Conservation (phyloP, 2,888 invertebrate genomes). For the Epiblema foenella region DNA sequence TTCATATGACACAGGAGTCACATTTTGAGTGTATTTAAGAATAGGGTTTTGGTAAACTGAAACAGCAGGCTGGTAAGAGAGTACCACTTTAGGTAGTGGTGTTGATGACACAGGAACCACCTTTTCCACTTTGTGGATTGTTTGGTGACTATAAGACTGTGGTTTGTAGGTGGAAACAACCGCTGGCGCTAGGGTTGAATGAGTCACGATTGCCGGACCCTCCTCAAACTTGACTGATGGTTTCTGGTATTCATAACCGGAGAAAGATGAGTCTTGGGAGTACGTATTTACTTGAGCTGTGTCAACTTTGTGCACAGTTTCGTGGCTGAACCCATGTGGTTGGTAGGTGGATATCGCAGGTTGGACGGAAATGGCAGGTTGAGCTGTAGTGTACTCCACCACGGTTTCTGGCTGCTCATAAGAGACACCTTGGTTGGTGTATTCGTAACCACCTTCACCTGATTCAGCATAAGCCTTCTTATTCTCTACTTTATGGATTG, state of each 20-base stretch:
- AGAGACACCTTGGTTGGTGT: slow-evolving; percentile 47
- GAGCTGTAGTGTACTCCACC: slow-evolving; percentile 58
- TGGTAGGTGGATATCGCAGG: slow-evolving; percentile 62
- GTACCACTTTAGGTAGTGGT: slow-evolving; percentile 56
- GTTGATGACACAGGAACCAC: slow-evolving; percentile 64
- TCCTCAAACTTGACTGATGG: slow-evolving; percentile 64
- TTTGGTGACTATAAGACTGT: slow-evolving; percentile 70
- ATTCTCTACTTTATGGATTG: slow-evolving; percentile 63
- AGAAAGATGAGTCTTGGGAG: slow-evolving; percentile 53
- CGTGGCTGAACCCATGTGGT: slow-evolving; percentile 65
- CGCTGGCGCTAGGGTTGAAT: slow-evolving; percentile 60
- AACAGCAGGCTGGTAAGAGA: slow-evolving; percentile 60
- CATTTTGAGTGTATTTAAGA: slow-evolving; percentile 63
- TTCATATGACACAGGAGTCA: slow-evolving; percentile 63
- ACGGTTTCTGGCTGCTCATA: slow-evolving; percentile 57
- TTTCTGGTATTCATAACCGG: slow-evolving; percentile 51
- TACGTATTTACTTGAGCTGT: slow-evolving; percentile 61
- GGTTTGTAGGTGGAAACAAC: slow-evolving; percentile 66
- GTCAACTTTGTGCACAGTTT: slow-evolving; percentile 67
- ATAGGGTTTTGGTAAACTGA: slow-evolving; percentile 71
- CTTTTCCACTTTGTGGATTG: slow-evolving; percentile 67
- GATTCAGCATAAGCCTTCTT: slow-evolving; percentile 31
- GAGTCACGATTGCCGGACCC: slow-evolving; percentile 46
- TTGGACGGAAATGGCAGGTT: slow-evolving; percentile 52
- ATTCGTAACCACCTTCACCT: slow-evolving; percentile 51